Evolutionary conservation across 2,113 vertebrate species (phyloP).

Genomic region (Aleadryas rufinucha): DNA sequence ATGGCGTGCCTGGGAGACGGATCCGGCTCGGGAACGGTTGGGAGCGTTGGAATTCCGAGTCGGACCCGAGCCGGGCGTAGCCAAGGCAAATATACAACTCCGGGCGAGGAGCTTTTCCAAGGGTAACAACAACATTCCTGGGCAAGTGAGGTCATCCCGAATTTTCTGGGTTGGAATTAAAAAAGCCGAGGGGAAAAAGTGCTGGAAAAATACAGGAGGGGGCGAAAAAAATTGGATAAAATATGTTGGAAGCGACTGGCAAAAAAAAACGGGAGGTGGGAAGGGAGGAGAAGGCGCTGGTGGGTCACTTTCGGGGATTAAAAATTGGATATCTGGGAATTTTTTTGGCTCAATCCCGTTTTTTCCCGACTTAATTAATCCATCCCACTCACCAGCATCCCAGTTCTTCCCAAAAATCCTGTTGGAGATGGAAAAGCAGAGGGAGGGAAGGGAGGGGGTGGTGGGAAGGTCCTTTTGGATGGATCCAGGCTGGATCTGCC

Average conservation of each 20-base stretch:
- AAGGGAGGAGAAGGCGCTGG: slow-evolving; percentile 14
- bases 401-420: neutral
- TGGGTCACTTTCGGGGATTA: neutral
- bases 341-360: neutral
- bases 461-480: too few relatives aligned
- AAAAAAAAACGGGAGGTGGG: neutral
- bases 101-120: slow-evolving; percentile 85
- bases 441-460: fast-evolving
- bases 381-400: neutral
- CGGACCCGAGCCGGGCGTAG: neutral
- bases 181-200: slow-evolving; percentile 44
- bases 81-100: slow-evolving; percentile 84
- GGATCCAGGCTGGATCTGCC: fast-evolving
- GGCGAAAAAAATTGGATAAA: slow-evolving; percentile 27
- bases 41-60: neutral
- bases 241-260: slow-evolving; percentile 19
- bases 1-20: slow-evolving; percentile 89
- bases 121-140: slow-evolving; percentile 90
- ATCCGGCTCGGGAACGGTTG: slow-evolving; percentile 89
- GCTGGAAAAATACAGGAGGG: slow-evolving; percentile 70
- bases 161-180: slow-evolving; percentile 73
- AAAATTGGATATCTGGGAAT: neutral
- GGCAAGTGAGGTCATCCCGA: slow-evolving; percentile 90
- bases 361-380: neutral
- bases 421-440: neutral